A percentile compares a stretch with the other conserved stretches of the same genome.
Evolutionary conservation across 2,797 vertebrate species (phyloP).

Genomic region (Carcharodon carcharias): DNA sequence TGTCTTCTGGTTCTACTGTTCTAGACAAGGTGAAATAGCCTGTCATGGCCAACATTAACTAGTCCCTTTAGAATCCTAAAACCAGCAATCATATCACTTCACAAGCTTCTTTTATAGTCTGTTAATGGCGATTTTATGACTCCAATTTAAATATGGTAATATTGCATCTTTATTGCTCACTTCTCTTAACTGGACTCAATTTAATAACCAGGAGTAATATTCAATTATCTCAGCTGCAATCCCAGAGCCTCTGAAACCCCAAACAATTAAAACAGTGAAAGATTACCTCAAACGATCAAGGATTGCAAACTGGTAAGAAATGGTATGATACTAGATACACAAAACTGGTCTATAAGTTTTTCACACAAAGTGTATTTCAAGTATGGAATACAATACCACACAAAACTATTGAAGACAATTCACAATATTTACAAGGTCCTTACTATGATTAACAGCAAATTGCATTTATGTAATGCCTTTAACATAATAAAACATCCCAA

Average conservation of each 20-base stretch:
- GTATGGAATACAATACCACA: neutral
- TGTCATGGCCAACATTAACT: neutral
- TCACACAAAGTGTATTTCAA: neutral
- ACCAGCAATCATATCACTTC: neutral
- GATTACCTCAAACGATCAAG: neutral
- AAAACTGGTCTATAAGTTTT: neutral
- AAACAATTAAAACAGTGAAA: neutral
- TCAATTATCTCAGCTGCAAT: neutral
- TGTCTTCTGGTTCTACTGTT: neutral
- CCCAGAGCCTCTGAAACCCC: neutral
- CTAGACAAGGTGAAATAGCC: neutral
- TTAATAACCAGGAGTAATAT: neutral
- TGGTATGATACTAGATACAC: neutral
- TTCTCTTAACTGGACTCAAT: neutral
- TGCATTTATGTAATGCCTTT: neutral
- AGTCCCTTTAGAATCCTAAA: neutral
- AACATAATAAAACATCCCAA: neutral
- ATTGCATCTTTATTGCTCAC: neutral
- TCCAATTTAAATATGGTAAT: slow-evolving; percentile 43
- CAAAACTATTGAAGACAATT: neutral
- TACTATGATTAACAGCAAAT: neutral
- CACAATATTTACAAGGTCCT: neutral
- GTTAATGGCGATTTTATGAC: slow-evolving; percentile 41
- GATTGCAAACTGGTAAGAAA: neutral
- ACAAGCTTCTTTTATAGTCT: slow-evolving; percentile 13